Evolutionary conservation across 1,140 invertebrate species (phyloP), one percentile per base, ranked within the genome.

Genomic region (Notospermus geniculatus): DNA sequence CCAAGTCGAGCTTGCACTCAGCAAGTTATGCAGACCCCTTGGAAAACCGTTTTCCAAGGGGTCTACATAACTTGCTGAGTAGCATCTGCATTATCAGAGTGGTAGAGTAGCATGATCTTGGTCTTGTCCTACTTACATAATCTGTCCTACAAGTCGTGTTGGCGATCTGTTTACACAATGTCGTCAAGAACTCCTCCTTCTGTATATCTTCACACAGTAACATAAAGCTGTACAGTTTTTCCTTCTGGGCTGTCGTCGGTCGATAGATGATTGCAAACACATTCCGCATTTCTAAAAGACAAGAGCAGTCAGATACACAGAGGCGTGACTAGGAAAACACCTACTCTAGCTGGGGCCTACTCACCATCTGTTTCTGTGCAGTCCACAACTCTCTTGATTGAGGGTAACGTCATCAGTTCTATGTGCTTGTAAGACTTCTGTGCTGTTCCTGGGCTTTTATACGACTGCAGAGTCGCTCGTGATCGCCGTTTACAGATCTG

Each of bases 381-480:
- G 79, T 98, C 92, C 19, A 96, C 88, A 43, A 97, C 92, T 73
- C 91, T 86, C 77, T 92, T 92, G 54, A 97, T 91, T 25, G 89
- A 88, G 65, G 89, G 90, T 19, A 97, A 83, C 1, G 90, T 88
- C 80, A 97, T 87, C 70, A 97, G 85, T 71, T 89, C 91, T 50
- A 97, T 86, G 77, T 97, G 94, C 78, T 96, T 94, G 79, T 91
- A 95, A 0, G 88, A 87, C 77, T 95, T 95, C 53, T 85, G 86
- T 50, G 83, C 85, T 69, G 87, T 80, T 62, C 57, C 76, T 29
- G 79, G 77, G 64, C 73, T 77, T 63, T 74, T 78, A 29, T 61
- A 23, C 11, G 60, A 61, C 39, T 60, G 36, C 65, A 32, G 46
- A 57, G 46, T 68, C 66, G 54, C 52, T 63, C 67, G 60, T 74